Percentiles rank a stretch among this genome's conserved stretches.
Conservation (phyloP, 2,888 invertebrate species). For the Microctonus hyperodae region DNA sequence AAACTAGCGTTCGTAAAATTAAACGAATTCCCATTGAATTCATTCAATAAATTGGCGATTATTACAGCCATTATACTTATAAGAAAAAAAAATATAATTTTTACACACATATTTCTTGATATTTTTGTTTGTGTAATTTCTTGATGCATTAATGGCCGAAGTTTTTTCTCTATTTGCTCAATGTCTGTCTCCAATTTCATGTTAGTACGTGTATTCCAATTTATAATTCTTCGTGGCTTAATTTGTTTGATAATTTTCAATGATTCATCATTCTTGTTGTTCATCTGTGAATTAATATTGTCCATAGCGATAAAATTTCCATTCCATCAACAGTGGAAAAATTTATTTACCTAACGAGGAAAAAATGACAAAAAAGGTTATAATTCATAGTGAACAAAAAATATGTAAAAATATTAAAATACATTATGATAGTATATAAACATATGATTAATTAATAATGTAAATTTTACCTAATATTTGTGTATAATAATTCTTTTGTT, state of each 20-base stretch:
- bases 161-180: conserved; percentile 35
- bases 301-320: background rate
- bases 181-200: background rate
- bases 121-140: conserved; percentile 7
- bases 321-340: background rate
- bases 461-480: no score
- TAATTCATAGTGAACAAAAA: background rate
- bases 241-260: no score
- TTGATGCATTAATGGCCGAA: conserved; percentile 40
- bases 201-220: background rate
- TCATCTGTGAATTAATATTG: no score
- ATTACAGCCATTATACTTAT: conserved; percentile 37
- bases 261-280: no score
- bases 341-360: background rate
- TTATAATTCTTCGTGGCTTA: background rate
- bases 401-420: conserved; percentile 2
- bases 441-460: no score
- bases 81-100: conserved; percentile 30
- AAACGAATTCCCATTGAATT: conserved; percentile 22
- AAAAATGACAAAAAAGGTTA: background rate
- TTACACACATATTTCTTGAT: conserved; percentile 17
- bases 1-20: conserved; percentile 43
- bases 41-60: conserved; percentile 29
- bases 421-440: background rate
- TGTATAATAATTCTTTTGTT: no score